Base-by-base conservation (phyloP, 2,797 vertebrate species). In the Otolemur crassicaudatus region DNA sequence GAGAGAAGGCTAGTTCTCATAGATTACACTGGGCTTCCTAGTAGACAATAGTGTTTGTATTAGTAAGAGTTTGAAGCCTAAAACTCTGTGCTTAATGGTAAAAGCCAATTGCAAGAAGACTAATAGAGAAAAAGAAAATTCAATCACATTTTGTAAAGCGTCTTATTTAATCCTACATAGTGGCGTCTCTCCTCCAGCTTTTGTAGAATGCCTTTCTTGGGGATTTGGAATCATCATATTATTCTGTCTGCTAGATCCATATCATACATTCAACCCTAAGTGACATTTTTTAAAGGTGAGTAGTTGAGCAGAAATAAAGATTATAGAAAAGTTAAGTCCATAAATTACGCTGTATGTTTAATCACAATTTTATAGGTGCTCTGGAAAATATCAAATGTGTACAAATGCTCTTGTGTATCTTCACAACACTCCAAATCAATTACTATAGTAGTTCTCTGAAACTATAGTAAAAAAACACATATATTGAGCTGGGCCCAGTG, bases 261-360 rank as follows among this genome's bases (percentile, higher is more conserved):
- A 80, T 3, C 34, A n/a, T n/a, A n/a, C n/a, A 88, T 80, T 75
- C 67, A 86, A 85, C 70, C 49, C 65, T 10, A n/a, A 7, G 12
- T 61, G 61, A 82, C 16, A 61, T 29, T 93, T 96, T 69, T 96
- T 69, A 85, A 94, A 83, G 56, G 72, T 58, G 72, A 65, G 43
- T 27, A 65, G 43, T 27, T 31, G 43, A 76, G 46, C 46, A 77
- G 53, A 92, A 49, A 22, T 7, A 94, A 95, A 75, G 13, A 79
- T 61, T 49, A 87, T 7, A 89, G 60, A 91, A 84, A 87, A 93
- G 56, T 40, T 77, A 92, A 16, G 34, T 73, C 67, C 31, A 37
- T 5, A 88, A 86, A 40, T 12, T 92, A 49, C 4, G 1, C 58
- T 86, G 73, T 93, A 96, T n/a, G 81, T 70, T 93, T 80, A 76